phyloP scores from a whole-genome alignment of 2,888 invertebrate genomes.

The Shargacucullia verbasci region DNA sequence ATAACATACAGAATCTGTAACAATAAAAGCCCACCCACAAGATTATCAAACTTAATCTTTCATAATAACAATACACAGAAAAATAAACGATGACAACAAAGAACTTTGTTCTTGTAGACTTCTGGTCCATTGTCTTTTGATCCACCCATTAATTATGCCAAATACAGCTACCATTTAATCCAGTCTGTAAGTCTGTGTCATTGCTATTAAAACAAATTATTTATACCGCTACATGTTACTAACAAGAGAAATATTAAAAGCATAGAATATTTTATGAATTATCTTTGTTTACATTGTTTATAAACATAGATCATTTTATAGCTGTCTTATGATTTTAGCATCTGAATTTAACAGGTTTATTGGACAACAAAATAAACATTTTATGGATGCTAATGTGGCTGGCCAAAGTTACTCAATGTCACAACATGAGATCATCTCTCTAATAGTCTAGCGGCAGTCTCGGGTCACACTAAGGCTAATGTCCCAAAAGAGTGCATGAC shows the following conservation, averaged over 20 bases:
- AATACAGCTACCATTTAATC: constrained; percentile 12
- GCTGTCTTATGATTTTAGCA: constrained; percentile 1
- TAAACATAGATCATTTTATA: constrained; percentile 25
- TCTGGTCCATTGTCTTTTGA: too few relatives aligned
- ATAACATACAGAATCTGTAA: too few relatives aligned
- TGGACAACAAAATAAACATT: constrained; percentile 13
- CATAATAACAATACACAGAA: too few relatives aligned
- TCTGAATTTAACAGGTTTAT: constrained; percentile 2
- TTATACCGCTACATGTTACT: background rate
- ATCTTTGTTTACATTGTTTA: constrained; percentile 20
- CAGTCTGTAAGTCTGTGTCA: constrained; percentile 28
- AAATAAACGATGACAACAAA: too few relatives aligned
- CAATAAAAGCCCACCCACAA: too few relatives aligned
- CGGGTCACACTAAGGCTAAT: constrained; percentile 62
- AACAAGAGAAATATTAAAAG: too few relatives aligned
- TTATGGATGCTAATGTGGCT: constrained; percentile 37
- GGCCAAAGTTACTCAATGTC: constrained; percentile 53
- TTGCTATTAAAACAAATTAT: constrained; percentile 22
- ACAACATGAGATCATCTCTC: constrained; percentile 68
- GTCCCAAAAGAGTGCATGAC: constrained; percentile 67
- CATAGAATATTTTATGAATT: constrained; percentile 6
- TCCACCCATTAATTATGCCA: constrained; percentile 5
- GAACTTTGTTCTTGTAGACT: too few relatives aligned
- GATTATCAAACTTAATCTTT: too few relatives aligned
- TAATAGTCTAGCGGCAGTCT: constrained; percentile 52